Evolutionary conservation across 2,888 invertebrate genomes (phyloP), one percentile per base, ranked within the genome.

Genomic region (Agrochola circellaris): DNA sequence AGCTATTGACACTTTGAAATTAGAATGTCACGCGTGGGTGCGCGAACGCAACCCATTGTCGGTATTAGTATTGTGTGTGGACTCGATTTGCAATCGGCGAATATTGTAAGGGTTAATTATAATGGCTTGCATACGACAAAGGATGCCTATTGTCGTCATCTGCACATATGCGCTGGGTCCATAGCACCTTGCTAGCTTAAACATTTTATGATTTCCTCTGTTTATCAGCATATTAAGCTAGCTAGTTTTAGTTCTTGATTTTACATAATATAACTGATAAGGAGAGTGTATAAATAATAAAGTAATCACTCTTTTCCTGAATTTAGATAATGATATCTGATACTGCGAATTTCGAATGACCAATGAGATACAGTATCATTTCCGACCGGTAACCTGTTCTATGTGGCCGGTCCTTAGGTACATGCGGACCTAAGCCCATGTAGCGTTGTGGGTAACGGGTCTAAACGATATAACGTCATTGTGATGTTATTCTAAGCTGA

Each of bases 21-120:
- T 94, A 94, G 93, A 94, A 93, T 93, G 95, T 95, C 94, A 95
- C 93, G 95, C 95, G 95, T 95, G 96, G 95, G 95, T 95, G 95
- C 93, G 91, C 92, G 87, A 90, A 92, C 93, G 94, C 94, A 94
- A 94, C 92, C 92, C 92, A 95, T 95, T 95, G 95, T 95, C 87
- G 87, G 81, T 84, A 83, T 86, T 88, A 88, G 90, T 90, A 92
- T 92, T 91, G 90, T 91, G 86, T 89, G 87, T 89, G 88, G 90
- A 89, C 89, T 87, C 89, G 90, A 91, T 92, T 90, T 88, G 92
- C 92, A 90, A 92, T 90, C 89, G 88, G 79, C 76, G 85, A 88
- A 88, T 91, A 90, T 90, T 89, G 89, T 90, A 90, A 91, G 92
- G 93, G 91, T 92, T 93, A 91, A 91, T 92, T 90, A 88, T 88